These are phyloP conservation scores for Papilio elwesi DNA, from an alignment of 2,888 invertebrate species.

Conservation along the genomic window DNA sequence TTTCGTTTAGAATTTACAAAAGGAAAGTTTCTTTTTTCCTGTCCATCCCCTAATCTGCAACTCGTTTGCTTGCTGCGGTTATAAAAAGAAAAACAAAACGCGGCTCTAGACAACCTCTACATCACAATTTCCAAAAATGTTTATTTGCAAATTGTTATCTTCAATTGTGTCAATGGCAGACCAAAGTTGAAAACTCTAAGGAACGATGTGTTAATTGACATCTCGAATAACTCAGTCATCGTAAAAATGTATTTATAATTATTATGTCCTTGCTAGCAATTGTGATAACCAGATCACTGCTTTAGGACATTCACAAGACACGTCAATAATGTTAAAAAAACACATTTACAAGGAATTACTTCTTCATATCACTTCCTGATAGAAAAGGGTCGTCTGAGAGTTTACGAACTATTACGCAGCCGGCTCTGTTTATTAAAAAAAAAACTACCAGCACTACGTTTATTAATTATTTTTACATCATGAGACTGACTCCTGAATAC, in stretches of 20 bases:
- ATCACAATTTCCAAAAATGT: neutral
- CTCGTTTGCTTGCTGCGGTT: too few relatives aligned
- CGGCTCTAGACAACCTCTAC: neutral
- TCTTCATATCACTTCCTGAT: too few relatives aligned
- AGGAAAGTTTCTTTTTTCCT: too few relatives aligned
- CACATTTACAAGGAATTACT: too few relatives aligned
- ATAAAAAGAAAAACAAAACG: too few relatives aligned
- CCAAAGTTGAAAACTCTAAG: neutral
- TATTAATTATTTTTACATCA: too few relatives aligned
- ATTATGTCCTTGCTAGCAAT: slow-evolving; percentile 2
- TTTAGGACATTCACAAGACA: neutral
- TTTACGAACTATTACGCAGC: too few relatives aligned
- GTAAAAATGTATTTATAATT: neutral
- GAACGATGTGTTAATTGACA: slow-evolving; percentile 9
- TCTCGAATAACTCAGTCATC: neutral
- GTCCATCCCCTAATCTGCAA: too few relatives aligned
- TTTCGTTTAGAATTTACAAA: too few relatives aligned
- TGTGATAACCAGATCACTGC: neutral
- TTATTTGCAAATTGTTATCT: neutral
- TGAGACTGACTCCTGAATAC: too few relatives aligned
- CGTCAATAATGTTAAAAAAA: neutral
- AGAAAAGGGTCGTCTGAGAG: neutral
- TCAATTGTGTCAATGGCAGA: neutral
- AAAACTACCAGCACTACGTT: too few relatives aligned
- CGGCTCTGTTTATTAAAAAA: too few relatives aligned